Base-by-base conservation (phyloP, 2,113 vertebrate species). In the Nettapus auritus region DNA sequence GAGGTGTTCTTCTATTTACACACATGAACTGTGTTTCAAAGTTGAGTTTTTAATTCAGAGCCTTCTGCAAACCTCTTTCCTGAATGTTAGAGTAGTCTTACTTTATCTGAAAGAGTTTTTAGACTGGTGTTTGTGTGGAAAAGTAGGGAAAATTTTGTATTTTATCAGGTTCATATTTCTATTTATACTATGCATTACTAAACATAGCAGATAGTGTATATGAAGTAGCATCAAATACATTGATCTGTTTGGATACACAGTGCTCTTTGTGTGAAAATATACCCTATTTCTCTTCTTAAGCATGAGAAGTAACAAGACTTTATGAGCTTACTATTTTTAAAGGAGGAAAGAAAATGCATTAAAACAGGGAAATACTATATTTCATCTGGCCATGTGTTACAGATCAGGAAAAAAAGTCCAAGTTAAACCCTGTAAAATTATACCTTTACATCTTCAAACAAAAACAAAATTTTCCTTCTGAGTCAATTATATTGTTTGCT, bases 371-470 rank as follows among this genome's bases (percentile, higher is more conserved):
- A 88, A 88, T 77, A 63, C 34, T 73, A 31, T 63, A 81, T 92
- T 95, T 93, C 34, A 80, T 68, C 57, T 87, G 34, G 44, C 34
- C 73, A 91, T 95, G 38, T 95, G 73, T 44, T 82, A 86, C 18
- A 90, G 89, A 94, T 91, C n/a, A 88, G 81, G 85, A 77, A 88
- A 81, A 86, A 76, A 77, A 66, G 23, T 2, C 15, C n/a, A 38
- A 68, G 25, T 70, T 84, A 90, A 94, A 75, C 13, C 14, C 34
- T 74, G 46, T 40, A 76, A 76, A 74, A 57, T 86, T 93, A 85
- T 91, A 79, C 48, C 56, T 86, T 90, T 92, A 84, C n/a, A 44
- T 93, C 76, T 95, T 91, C 60, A 86, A 91, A 95, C 26, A 75
- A 93, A 83, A 60, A 0, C 38, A 53, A 23, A 71, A 53, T 87